Evolutionary conservation across 2,797 vertebrate genomes (phyloP).

Genomic region (Tapera naevia): DNA sequence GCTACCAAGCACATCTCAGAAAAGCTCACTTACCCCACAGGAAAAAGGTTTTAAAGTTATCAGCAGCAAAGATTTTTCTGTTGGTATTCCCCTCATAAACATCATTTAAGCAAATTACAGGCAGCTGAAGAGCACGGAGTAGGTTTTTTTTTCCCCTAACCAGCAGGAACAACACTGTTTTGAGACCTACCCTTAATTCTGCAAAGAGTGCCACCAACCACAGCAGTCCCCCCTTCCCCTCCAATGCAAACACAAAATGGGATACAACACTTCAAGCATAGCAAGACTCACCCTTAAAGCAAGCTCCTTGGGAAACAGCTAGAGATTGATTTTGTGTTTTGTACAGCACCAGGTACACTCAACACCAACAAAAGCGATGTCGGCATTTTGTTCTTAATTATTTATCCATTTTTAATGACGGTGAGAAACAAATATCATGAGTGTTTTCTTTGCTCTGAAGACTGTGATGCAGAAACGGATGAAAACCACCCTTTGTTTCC

Average conservation of each 20-base stretch:
- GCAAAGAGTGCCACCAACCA: rapidly evolving
- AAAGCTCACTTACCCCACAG: background rate
- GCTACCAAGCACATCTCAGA: background rate
- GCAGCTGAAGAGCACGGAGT: background rate
- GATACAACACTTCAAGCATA: rapidly evolving
- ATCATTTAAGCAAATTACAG: background rate
- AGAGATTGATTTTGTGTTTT: background rate
- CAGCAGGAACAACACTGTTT: rapidly evolving
- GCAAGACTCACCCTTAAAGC: background rate
- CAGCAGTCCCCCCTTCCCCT: background rate
- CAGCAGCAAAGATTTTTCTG: background rate
- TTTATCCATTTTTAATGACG: background rate
- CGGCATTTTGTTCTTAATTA: background rate
- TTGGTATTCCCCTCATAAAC: background rate
- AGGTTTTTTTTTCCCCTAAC: background rate
- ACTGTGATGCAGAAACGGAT: background rate
- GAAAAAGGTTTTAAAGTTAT: background rate
- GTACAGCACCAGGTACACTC: background rate
- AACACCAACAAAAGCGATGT: background rate
- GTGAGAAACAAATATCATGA: background rate
- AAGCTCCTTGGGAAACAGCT: background rate
- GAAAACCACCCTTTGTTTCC: background rate
- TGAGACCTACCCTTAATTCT: rapidly evolving
- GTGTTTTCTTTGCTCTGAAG: background rate
- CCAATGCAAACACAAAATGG: background rate